These are phyloP conservation scores for Rallus limicola DNA, from an alignment of 2,113 vertebrate species.

Conservation along the genomic window DNA sequence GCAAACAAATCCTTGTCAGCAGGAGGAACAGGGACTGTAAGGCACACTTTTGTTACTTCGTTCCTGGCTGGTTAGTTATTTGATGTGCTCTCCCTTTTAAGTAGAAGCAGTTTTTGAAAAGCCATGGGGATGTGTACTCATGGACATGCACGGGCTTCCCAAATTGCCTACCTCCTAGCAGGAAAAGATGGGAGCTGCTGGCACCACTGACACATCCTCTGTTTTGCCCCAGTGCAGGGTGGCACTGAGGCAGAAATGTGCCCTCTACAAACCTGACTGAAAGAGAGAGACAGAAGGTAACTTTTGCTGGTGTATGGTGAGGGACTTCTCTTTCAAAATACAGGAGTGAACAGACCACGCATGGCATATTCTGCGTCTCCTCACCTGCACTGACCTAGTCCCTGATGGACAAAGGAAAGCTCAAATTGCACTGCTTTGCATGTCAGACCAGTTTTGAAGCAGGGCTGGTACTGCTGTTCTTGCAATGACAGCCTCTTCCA, in stretches of 20 bases:
- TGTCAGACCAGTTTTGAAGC: not conserved
- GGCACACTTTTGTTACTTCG: not conserved
- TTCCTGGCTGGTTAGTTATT: rapidly evolving
- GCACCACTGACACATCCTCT: not conserved
- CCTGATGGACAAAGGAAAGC: not conserved
- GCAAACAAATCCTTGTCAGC: not conserved
- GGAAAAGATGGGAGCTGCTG: not conserved
- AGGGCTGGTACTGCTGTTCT: not conserved
- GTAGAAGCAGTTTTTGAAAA: not conserved
- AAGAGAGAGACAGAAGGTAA: not conserved
- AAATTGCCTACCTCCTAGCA: not conserved
- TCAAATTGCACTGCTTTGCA: not conserved
- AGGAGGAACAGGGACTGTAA: rapidly evolving
- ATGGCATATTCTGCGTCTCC: not conserved
- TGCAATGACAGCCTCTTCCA: not conserved
- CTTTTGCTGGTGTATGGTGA: rapidly evolving
- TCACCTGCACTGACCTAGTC: not conserved
- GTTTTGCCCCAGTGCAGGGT: not conserved
- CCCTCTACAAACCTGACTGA: not conserved
- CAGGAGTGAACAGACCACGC: not conserved
- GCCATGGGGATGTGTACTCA: rapidly evolving
- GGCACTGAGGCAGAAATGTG: not conserved
- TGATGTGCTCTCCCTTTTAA: not conserved
- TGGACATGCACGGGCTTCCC: not conserved
- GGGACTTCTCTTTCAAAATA: not conserved